Base-by-base conservation (phyloP, 37 sponge, comb jelly and placozoan genomes). In the Chondrilla cf. caribensis region DNA sequence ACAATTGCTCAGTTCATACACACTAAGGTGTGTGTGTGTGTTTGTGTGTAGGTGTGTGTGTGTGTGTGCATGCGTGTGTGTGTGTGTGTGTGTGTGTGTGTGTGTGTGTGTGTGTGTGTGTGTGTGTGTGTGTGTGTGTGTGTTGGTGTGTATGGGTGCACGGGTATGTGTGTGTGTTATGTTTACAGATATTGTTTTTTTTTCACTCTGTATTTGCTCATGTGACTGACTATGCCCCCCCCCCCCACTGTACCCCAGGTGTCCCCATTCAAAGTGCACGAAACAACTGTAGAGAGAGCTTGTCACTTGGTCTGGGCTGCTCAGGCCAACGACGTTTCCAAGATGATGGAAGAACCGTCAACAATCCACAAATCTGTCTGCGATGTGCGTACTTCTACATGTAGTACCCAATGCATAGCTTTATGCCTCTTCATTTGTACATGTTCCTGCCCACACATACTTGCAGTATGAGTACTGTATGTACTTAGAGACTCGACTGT, bases 1-100 rank as follows among this genome's bases (percentile, higher is more conserved):
- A 73, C 38, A 2, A 73, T 73, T 4, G 76, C 76, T 3, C 76
- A 73, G 44, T 39, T 73, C 76, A 31, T 73, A 0, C 76, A 73
- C 41, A 39, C 41, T 25, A 73, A 73, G 44, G 76, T 73, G 22
- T 40, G 44, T 37, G 44, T 5, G 71, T 37, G 18, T 22, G 39
- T 31, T 31, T 31, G 40, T 31, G 32, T n/a, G 51, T 2, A 15
- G 18, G 25, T 1, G 43, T 73, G 1, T 5, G 43, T 73, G 25
- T 25, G 76, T 18, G 25, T 40, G 76, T 42, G 19, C 40, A 29
- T 38, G 25, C 43, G 43, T 73, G 25, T 6, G 25, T 73, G 25
- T 43, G 44, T 39, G 15, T 6, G 7, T 19, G 6, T 29, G 15
- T 62, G 40, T 37, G 38, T 31, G 72, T 70, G 18, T 24, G 66